Conservation (phyloP, 37 sponge, comb jelly and placozoan species). For the Cladorhizidae sp. region DNA sequence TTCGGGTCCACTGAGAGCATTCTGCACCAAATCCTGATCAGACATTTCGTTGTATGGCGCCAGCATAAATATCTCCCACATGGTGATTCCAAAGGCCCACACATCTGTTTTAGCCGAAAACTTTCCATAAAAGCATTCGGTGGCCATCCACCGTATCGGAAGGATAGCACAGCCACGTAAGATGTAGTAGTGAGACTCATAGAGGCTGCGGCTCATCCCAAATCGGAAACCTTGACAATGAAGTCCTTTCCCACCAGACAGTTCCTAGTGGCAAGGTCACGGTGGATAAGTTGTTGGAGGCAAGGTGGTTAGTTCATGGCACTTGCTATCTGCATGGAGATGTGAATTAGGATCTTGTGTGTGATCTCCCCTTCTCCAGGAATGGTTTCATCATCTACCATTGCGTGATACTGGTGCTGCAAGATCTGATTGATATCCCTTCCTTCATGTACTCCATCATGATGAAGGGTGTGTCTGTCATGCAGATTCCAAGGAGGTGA, state of each 20-base stretch:
- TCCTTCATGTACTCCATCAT: constrained; percentile 93
- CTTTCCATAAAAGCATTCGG: constrained; percentile 64
- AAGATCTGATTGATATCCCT: constrained; percentile 84
- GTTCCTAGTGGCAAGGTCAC: constrained; percentile 77
- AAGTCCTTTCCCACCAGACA: constrained; percentile 54
- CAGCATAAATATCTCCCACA: constrained; percentile 44
- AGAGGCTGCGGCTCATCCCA: constrained; percentile 56
- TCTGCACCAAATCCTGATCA: constrained; percentile 54
- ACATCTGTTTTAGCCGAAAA: constrained; percentile 67
- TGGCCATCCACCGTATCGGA: constrained; percentile 79
- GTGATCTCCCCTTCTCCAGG: constrained; percentile 6
- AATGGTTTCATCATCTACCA: neutral
- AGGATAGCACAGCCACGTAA: constrained; percentile 44
- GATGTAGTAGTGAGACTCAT: constrained; percentile 52
- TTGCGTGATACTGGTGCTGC: constrained; percentile 33
- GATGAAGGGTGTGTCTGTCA: constrained; percentile 48
- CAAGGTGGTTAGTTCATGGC: constrained; percentile 81
- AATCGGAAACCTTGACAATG: constrained; percentile 55
- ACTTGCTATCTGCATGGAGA: constrained; percentile 60
- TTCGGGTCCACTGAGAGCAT: constrained; percentile 56
- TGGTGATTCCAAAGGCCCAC: constrained; percentile 67
- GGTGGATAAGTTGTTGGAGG: constrained; percentile 67
- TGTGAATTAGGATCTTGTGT: constrained; percentile 35
- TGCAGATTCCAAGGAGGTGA: constrained; percentile 49
- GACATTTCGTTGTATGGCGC: constrained; percentile 40